Percentiles rank a stretch among this genome's conserved stretches.
phyloP scores from a whole-genome alignment of 1,140 invertebrate species.

The Aphaenogaster floridana region DNA sequence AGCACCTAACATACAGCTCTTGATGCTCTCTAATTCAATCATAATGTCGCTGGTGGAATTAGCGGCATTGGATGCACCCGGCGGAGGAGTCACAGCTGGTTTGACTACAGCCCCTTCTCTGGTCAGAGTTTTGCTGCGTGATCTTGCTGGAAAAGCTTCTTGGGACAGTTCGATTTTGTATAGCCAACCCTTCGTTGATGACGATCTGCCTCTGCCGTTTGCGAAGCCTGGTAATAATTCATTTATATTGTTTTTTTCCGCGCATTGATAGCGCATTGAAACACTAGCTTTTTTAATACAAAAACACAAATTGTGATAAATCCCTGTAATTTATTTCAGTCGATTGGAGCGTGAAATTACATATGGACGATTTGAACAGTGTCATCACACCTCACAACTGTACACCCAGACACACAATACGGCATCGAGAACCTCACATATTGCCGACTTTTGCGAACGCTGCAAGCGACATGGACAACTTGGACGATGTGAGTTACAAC shows the following conservation, averaged over 20 bases:
- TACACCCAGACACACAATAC: conserved; percentile 89
- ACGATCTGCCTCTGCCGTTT: conserved; percentile 74
- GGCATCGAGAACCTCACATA: conserved; percentile 90
- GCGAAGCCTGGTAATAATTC: conserved; percentile 76
- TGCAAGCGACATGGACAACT: conserved; percentile 96
- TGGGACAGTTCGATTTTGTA: conserved; percentile 98
- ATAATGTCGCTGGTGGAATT: conserved; percentile 97
- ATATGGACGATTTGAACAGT: conserved; percentile 81
- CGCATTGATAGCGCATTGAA: no score
- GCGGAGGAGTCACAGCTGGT: conserved; percentile 94
- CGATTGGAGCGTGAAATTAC: conserved; percentile 77
- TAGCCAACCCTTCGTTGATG: conserved; percentile 88
- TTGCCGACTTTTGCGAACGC: conserved; percentile 94
- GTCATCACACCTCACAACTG: conserved; percentile 81
- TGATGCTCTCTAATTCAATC: conserved; percentile 94
- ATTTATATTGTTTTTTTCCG: neutral
- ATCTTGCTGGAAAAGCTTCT: conserved; percentile 98
- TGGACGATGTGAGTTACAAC: conserved; percentile 93
- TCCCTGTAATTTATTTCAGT: conserved; percentile 56
- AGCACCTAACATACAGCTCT: conserved; percentile 96
- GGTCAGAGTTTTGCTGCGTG: conserved; percentile 95
- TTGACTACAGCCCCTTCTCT: conserved; percentile 89
- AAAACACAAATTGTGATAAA: neutral
- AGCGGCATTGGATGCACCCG: conserved; percentile 94
- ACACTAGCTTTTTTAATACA: neutral